Evolutionary conservation across 2,113 vertebrate genomes (phyloP), one percentile per base, ranked within the genome.

Genomic region (Aleadryas rufinucha): DNA sequence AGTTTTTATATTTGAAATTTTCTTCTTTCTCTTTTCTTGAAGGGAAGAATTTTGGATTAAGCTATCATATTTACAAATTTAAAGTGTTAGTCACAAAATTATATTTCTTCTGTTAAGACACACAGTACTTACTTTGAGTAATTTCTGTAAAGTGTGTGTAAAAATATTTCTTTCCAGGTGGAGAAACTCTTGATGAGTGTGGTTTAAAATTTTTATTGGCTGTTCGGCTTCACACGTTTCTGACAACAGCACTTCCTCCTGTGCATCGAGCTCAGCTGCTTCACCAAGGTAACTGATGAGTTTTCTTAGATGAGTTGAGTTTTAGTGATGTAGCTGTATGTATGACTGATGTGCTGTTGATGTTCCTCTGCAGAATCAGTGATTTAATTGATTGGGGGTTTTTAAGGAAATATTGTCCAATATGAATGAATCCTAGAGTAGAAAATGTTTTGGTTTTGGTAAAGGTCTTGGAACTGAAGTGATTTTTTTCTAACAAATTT

Each of bases 111-210:
- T 66, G 1, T 74, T 81, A 70, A 44, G 23, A 69, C 10, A 28
- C 3, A 1, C 1, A 6, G 3, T 74, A 74, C 8, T 10, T 79
- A 17, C 28, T 78, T 77, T 2, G 5, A 31, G 26, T 66, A 66
- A 30, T 44, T 94, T 64, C 24, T 87, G 16, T 74, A 19, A 95
- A 77, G 7, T 89, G 7, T 3, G 0, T 49, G 24, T 89, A 11
- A 89, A 72, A 50, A 31, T 66, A 33, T 20, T 68, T 94, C 52
- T 87, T 95, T 77, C 10, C 94, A 99, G 99, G 99, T 97, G 99
- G 99, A 93, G 99, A 99, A 98, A 99, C 99, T 16, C 98, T 99
- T 96, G 99, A 99, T 96, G 99, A 99, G 78, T 99, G 99, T 94
- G 99, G 99, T 30, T 97, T 99, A 95, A 99, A 99, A 96, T 99